Evolutionary conservation across 2,888 invertebrate genomes (phyloP).

Genomic region (Deilephila elpenor): DNA sequence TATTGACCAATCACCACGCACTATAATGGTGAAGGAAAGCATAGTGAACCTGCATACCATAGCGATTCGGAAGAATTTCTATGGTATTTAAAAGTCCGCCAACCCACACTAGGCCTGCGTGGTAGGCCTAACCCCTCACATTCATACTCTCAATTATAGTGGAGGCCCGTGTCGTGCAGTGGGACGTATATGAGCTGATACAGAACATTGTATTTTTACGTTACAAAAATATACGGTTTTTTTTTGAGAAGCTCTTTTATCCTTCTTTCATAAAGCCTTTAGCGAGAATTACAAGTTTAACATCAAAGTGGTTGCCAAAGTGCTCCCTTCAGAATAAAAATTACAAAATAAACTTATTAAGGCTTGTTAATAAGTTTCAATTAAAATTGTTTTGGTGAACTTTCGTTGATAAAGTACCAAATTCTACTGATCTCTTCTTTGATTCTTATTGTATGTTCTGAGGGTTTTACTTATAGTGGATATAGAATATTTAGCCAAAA

Average conservation of each 20-base stretch:
- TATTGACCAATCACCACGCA: too few relatives aligned
- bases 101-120: too few relatives aligned
- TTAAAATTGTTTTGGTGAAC: neutral
- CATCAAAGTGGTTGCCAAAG: constrained; percentile 6
- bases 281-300: neutral
- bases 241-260: neutral
- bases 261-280: neutral
- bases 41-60: too few relatives aligned
- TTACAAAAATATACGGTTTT: too few relatives aligned
- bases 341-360: neutral
- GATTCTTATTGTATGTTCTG: neutral
- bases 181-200: too few relatives aligned
- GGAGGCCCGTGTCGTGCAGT: too few relatives aligned
- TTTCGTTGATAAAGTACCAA: neutral
- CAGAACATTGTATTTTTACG: too few relatives aligned
- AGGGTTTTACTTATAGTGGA: neutral
- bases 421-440: neutral
- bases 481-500: neutral
- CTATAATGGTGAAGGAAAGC: too few relatives aligned
- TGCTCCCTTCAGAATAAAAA: constrained; percentile 4
- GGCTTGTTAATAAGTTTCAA: constrained; percentile 6
- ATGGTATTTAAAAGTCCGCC: too few relatives aligned
- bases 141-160: too few relatives aligned
- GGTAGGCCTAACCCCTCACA: too few relatives aligned
- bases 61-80: too few relatives aligned